Percentiles rank a stretch among this genome's conserved stretches.
These are phyloP conservation scores for Oncorhynchus mykiss DNA, from an alignment of 2,113 vertebrate genomes.

Conservation along the genomic window DNA sequence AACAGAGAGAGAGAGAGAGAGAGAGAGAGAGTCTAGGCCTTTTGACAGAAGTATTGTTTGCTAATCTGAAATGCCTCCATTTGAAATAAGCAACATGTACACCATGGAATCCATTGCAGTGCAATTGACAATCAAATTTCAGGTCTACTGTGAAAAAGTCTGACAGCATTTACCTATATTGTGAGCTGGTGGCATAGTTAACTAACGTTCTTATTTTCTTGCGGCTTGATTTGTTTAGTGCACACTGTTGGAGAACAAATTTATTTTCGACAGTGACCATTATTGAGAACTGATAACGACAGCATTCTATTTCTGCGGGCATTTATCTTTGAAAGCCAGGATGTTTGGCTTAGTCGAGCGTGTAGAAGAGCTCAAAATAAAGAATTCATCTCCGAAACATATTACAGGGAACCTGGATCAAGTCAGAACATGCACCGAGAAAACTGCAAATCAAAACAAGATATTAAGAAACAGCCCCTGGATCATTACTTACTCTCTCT, in stretches of 20 bases:
- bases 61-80: not conserved
- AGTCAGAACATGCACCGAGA: slow-evolving; percentile 22
- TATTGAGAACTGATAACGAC: not conserved
- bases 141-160: not conserved
- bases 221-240: not conserved
- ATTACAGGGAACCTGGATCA: slow-evolving; percentile 23
- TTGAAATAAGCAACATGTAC: not conserved
- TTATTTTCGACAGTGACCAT: not conserved
- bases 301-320: slow-evolving; percentile 14
- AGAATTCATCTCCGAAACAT: slow-evolving; percentile 43
- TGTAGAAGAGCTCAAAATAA: slow-evolving; percentile 29
- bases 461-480: slow-evolving; percentile 9
- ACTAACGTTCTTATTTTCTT: not conserved
- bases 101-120: not conserved
- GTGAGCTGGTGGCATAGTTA: not conserved
- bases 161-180: not conserved
- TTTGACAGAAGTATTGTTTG: not conserved
- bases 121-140: too few species aligned
- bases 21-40: too few species aligned
- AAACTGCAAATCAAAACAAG: not conserved
- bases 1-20: not conserved
- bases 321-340: slow-evolving; percentile 12
- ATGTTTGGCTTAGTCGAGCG: slow-evolving; percentile 41
- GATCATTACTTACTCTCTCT: not conserved
- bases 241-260: too few species aligned